A percentile compares a stretch with the other conserved stretches of the same genome.
Evolutionary conservation across 2,888 invertebrate genomes (phyloP).

Genomic region (Phanerotoma sp.): DNA sequence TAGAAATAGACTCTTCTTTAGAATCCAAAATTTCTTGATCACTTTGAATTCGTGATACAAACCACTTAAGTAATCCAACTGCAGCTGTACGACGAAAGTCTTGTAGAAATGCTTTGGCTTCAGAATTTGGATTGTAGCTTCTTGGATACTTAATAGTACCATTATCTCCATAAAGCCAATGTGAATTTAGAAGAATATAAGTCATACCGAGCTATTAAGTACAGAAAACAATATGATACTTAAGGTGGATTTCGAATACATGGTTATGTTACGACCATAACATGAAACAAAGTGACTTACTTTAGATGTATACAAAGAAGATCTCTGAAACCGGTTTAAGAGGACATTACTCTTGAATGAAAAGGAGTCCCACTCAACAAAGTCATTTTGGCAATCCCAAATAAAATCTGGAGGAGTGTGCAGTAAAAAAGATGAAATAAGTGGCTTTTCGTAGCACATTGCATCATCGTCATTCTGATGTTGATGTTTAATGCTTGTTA

Average conservation of each 20-base stretch:
- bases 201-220: slow-evolving; percentile 47
- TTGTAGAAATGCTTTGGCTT: slow-evolving; percentile 65
- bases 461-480: too few relatives aligned
- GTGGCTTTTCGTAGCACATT: slow-evolving; percentile 45
- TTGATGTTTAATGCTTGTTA: too few relatives aligned
- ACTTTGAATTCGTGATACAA: slow-evolving; percentile 50
- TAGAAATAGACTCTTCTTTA: slow-evolving; percentile 43
- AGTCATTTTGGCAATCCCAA: slow-evolving; percentile 52
- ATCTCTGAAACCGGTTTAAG: slow-evolving; percentile 47
- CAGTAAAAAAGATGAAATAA: slow-evolving; percentile 42
- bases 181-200: slow-evolving; percentile 60
- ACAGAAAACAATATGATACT: too few relatives aligned
- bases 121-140: slow-evolving; percentile 65
- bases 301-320: slow-evolving; percentile 50
- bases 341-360: slow-evolving; percentile 39
- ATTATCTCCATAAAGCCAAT: slow-evolving; percentile 64
- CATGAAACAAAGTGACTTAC: slow-evolving; percentile 21
- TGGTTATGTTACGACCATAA: too few relatives aligned
- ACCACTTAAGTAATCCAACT: slow-evolving; percentile 71
- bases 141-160: slow-evolving; percentile 71
- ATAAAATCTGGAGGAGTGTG: slow-evolving; percentile 46
- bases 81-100: slow-evolving; percentile 82
- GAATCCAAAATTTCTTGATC: slow-evolving; percentile 29
- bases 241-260: too few relatives aligned
- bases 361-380: slow-evolving; percentile 48